Conservation (phyloP, 2,113 vertebrate species). For the Natator depressus region DNA sequence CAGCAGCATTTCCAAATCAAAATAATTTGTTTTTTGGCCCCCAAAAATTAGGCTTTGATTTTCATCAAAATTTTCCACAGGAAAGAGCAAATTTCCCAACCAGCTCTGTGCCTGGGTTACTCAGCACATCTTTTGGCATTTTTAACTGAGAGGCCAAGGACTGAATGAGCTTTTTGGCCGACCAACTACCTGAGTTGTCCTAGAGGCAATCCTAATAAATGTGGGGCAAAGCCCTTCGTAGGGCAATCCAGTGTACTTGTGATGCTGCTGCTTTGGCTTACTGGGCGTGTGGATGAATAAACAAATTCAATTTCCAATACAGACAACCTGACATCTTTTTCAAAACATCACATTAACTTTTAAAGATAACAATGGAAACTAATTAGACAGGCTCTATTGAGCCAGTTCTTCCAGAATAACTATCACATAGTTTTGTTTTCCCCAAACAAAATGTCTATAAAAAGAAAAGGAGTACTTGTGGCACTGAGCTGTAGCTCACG, state of each 20-base stretch:
- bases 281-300: slow-evolving; percentile 50
- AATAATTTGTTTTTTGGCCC: background rate
- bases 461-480: too few relatives aligned
- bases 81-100: background rate
- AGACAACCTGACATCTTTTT: background rate
- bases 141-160: background rate
- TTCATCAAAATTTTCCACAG: background rate
- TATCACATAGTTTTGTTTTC: background rate
- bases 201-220: slow-evolving; percentile 32
- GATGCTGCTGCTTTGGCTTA: slow-evolving; percentile 42
- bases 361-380: background rate
- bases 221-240: slow-evolving; percentile 50
- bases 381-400: background rate
- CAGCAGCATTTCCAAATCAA: background rate
- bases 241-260: slow-evolving; percentile 49
- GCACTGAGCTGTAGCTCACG: too few relatives aligned
- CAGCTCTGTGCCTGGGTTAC: background rate
- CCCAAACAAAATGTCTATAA: too few relatives aligned
- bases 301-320: background rate
- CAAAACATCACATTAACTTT: background rate
- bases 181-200: slow-evolving; percentile 19
- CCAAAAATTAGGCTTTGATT: background rate
- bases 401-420: background rate
- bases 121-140: background rate
- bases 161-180: slow-evolving; percentile 2